Conservation (phyloP, 2,113 vertebrate genomes). For the Apistogramma diplotaenia region DNA sequence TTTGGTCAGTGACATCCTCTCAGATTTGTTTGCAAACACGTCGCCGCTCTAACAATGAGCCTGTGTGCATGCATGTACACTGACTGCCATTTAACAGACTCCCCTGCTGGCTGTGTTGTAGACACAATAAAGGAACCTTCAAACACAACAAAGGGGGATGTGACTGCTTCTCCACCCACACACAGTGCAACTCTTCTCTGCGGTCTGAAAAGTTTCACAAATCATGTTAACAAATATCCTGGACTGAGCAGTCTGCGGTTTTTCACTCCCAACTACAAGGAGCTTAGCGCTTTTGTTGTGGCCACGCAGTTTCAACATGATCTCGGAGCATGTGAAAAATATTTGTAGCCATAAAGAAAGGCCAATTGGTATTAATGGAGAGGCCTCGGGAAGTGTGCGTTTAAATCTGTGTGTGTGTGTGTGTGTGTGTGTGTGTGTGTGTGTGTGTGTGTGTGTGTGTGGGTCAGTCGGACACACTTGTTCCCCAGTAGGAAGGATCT, state of each 20-base stretch:
- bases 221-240: slow-evolving; percentile 68
- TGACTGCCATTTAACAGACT: slow-evolving; percentile 55
- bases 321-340: slow-evolving; percentile 66
- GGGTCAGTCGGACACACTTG: too few species aligned
- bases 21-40: slow-evolving; percentile 48
- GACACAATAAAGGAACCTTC: slow-evolving; percentile 70
- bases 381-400: slow-evolving; percentile 54
- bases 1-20: not conserved
- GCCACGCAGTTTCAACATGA: slow-evolving; percentile 44
- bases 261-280: slow-evolving; percentile 49
- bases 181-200: slow-evolving; percentile 1
- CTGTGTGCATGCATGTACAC: not conserved
- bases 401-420: not conserved
- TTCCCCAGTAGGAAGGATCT: too few species aligned
- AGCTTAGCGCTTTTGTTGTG: slow-evolving; percentile 63
- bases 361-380: slow-evolving; percentile 73
- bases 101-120: slow-evolving; percentile 46
- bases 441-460: too few species aligned
- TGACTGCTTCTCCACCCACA: slow-evolving; percentile 45
- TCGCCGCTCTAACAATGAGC: not conserved
- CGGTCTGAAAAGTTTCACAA: slow-evolving; percentile 57
- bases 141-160: slow-evolving; percentile 34
- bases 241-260: slow-evolving; percentile 46
- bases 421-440: slow-evolving; percentile 31
- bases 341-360: slow-evolving; percentile 67